phyloP scores from a whole-genome alignment of 1,140 invertebrate species.

The Cylas formicarius region DNA sequence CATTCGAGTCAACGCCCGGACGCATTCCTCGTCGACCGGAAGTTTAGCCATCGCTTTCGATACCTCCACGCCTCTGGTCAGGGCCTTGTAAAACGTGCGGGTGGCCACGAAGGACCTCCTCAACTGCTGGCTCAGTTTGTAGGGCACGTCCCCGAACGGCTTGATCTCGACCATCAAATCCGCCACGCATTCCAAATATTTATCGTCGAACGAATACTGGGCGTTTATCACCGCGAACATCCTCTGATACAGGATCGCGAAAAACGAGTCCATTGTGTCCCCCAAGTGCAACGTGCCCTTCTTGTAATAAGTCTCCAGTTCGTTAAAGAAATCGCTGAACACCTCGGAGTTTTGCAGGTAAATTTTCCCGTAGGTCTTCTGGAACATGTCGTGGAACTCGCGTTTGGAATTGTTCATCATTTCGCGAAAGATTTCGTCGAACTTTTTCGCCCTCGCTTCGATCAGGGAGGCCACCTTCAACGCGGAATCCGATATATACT shows the following conservation, averaged over 20 bases:
- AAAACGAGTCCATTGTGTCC: conserved; percentile 87
- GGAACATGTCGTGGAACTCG: conserved; percentile 92
- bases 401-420: conserved; percentile 73
- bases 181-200: conserved; percentile 73
- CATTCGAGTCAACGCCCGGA: conserved; percentile 72
- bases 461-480: conserved; percentile 42
- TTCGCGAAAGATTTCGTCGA: conserved; percentile 74
- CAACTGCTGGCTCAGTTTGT: conserved; percentile 81
- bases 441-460: conserved; percentile 44
- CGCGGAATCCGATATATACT: conserved; percentile 41
- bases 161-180: conserved; percentile 87
- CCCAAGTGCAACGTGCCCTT: conserved; percentile 75
- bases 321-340: conserved; percentile 84
- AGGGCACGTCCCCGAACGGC: conserved; percentile 90
- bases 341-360: conserved; percentile 91
- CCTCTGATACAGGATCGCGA: conserved; percentile 84
- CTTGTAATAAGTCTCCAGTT: conserved; percentile 84
- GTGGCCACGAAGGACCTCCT: conserved; percentile 91
- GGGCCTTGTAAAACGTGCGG: conserved; percentile 82
- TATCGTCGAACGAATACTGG: conserved; percentile 81
- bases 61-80: conserved; percentile 75
- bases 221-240: conserved; percentile 94
- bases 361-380: conserved; percentile 86
- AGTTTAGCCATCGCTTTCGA: conserved; percentile 76
- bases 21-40: conserved; percentile 62